phyloP scores from a whole-genome alignment of 2,888 invertebrate genomes.

The Melitaea athalia region DNA sequence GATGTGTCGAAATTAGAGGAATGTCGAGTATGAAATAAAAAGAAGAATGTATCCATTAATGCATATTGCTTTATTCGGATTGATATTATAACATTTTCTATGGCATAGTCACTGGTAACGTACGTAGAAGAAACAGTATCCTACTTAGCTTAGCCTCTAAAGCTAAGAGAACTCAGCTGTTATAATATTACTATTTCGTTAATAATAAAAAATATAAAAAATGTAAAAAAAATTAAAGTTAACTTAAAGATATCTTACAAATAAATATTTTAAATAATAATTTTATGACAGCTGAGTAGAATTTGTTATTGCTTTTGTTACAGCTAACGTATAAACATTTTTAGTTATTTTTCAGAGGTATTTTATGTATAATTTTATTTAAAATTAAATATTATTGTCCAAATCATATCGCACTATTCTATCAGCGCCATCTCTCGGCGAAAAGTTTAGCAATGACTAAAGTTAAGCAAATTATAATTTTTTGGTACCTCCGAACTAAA shows the following conservation, averaged over 20 bases:
- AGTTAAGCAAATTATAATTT: neutral
- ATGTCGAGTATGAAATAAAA: slow-evolving; percentile 42
- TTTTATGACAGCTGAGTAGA: slow-evolving; percentile 10
- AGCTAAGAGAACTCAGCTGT: slow-evolving; percentile 31
- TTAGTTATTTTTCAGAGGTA: slow-evolving; percentile 17
- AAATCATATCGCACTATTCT: neutral
- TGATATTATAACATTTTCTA: slow-evolving; percentile 76
- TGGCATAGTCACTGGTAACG: slow-evolving; percentile 81
- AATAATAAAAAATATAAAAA: slow-evolving; percentile 5
- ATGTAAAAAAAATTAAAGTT: neutral
- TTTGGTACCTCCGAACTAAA: slow-evolving; percentile 9
- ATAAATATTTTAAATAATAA: slow-evolving; percentile 9
- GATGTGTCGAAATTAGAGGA: neutral
- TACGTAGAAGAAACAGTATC: slow-evolving; percentile 59
- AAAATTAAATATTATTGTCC: slow-evolving; percentile 2
- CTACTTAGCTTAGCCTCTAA: slow-evolving; percentile 65
- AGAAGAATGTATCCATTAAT: slow-evolving; percentile 50
- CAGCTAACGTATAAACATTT: slow-evolving; percentile 13
- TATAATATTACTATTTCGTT: slow-evolving; percentile 24
- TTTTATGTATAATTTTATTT: neutral
- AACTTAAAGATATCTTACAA: slow-evolving; percentile 5
- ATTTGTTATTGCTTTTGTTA: slow-evolving; percentile 8
- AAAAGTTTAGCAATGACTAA: neutral
- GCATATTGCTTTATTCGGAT: slow-evolving; percentile 76
- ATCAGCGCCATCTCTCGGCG: slow-evolving; percentile 2